Evolutionary conservation across 2,797 vertebrate genomes (phyloP).

Genomic region (Macropus fuliginosus): DNA sequence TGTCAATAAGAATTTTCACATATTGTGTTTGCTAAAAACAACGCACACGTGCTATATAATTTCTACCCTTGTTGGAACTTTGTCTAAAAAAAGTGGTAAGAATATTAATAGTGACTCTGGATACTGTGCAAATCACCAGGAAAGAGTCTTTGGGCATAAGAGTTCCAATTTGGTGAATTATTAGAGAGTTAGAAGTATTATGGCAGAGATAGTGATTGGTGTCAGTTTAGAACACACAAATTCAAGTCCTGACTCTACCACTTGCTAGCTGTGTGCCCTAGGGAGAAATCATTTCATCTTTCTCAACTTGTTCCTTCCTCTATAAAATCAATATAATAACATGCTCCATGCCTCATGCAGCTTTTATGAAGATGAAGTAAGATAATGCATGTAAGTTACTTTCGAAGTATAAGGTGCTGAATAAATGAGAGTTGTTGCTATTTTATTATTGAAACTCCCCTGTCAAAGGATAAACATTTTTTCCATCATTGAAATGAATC

Average conservation of each 20-base stretch:
- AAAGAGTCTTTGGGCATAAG: neutral
- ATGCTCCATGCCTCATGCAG: neutral
- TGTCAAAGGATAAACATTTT: slow-evolving; percentile 5
- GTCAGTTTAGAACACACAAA: neutral
- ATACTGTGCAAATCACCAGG: neutral
- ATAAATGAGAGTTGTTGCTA: neutral
- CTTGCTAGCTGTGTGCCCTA: neutral
- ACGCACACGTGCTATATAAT: neutral
- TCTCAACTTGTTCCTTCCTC: neutral
- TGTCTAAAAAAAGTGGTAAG: neutral
- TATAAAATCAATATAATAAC: neutral
- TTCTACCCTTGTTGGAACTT: neutral
- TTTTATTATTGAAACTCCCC: neutral
- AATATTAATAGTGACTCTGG: neutral
- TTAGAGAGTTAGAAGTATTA: neutral
- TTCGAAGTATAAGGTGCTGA: neutral
- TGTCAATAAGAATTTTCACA: neutral
- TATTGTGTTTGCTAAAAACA: neutral
- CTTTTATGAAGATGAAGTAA: neutral
- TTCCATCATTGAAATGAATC: neutral
- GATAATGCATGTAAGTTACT: neutral
- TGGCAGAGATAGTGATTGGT: neutral
- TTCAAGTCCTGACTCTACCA: neutral
- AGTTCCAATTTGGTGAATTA: neutral
- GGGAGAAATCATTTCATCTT: neutral